Conservation (phyloP, 1,140 invertebrate species). For the Drosophila burlai region DNA sequence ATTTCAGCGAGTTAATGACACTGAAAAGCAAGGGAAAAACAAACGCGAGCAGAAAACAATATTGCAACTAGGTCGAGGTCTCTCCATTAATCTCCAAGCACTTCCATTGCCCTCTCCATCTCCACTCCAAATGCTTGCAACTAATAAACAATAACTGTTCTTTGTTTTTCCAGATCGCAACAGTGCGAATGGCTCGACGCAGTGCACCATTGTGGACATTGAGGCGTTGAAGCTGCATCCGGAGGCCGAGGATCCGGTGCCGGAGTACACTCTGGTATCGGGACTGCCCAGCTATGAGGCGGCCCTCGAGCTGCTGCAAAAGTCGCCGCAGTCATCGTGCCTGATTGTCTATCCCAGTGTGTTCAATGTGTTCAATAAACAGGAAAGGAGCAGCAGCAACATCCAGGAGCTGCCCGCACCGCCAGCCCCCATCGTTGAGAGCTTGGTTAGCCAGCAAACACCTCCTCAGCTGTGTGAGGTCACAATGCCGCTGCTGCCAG, state of each 20-base stretch:
- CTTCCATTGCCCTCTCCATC: not conserved
- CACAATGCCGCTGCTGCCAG: slow-evolving; percentile 57
- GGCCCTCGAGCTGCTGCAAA: slow-evolving; percentile 86
- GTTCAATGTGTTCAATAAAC: slow-evolving; percentile 80
- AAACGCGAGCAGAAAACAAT: slow-evolving; percentile 10
- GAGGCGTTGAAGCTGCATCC: slow-evolving; percentile 77
- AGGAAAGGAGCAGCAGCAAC: slow-evolving; percentile 56
- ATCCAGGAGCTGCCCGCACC: slow-evolving; percentile 28
- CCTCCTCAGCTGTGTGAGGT: slow-evolving; percentile 48
- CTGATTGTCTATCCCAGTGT: slow-evolving; percentile 82
- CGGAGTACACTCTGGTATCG: slow-evolving; percentile 88
- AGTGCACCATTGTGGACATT: slow-evolving; percentile 72
- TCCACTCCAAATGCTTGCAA: not conserved
- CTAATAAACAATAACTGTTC: slow-evolving; percentile 47
- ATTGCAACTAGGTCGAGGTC: slow-evolving; percentile 43
- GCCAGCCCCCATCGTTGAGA: slow-evolving; percentile 19
- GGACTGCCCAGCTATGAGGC: slow-evolving; percentile 88
- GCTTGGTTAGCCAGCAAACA: slow-evolving; percentile 29
- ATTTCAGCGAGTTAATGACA: slow-evolving; percentile 28
- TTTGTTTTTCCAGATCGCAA: slow-evolving; percentile 64
- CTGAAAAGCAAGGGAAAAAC: slow-evolving; percentile 28
- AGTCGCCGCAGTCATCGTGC: slow-evolving; percentile 73
- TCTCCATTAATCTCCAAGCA: slow-evolving; percentile 20
- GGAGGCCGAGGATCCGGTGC: slow-evolving; percentile 86
- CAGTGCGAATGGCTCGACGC: slow-evolving; percentile 63